Evolutionary conservation across 2,888 invertebrate genomes (phyloP), one percentile per base, ranked within the genome.

Genomic region (Hydraecia micacea): DNA sequence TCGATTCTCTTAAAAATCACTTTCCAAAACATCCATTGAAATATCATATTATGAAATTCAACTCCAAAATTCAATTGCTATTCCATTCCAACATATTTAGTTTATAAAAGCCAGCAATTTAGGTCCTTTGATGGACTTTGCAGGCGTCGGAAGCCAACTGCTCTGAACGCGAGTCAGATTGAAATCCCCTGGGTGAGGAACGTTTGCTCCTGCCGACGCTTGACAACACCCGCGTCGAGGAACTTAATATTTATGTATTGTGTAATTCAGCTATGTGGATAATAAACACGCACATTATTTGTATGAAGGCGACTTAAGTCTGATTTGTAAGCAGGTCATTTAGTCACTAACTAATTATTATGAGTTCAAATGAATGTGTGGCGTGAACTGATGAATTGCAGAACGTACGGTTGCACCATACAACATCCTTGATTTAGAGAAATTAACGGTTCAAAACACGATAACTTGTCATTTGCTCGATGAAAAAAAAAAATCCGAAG

Each of bases 101-200:
- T 78, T 46, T 78, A 65, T 62, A 72, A 84, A 84, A 71, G 72
- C 79, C 55, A 67, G 71, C 84, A 79, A 84, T 81, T 81, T 84
- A 71, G 62, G 46, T 84, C 79, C 55, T 84, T 67, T 81, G 81
- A 84, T 67, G 71, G 66, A 79, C 39, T 84, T 46, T 60, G 49
- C 55, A 63, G 73, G 39, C 78, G 69, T 18, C 18, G 32, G 21
- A 71, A 79, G 67, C 55, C 46, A 71, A 67, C 66, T 78, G 83
- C 84, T 83, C 42, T 79, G 36, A 72, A 80, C 67, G n/a, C n/a
- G 72, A 79, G 67, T 72, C 55, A 58, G 84, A 84, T 72, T 84
- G 67, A 49, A 62, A 62, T 63, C 81, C 49, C 84, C 0, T 42
- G 84, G 84, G 79, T 73, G 42, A 49, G 9, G 4, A 49, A 49